Percentiles rank a stretch among this genome's conserved stretches.
Evolutionary conservation across 2,888 invertebrate genomes (phyloP).

Genomic region (Fissipunctia ypsillon): DNA sequence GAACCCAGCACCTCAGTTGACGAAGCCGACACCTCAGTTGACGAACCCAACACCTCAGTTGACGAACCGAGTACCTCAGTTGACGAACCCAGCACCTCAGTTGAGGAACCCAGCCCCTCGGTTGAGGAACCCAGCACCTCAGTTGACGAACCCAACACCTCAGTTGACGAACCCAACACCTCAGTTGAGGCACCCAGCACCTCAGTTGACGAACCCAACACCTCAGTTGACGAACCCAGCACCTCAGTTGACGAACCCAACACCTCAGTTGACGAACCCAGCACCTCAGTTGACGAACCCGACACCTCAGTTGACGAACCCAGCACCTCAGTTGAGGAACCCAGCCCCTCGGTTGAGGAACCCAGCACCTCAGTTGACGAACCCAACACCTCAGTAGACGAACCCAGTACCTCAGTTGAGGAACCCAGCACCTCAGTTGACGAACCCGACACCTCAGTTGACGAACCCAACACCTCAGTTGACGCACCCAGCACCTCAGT

Average conservation of each 20-base stretch:
- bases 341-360: constrained; percentile 25
- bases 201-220: too few relatives aligned
- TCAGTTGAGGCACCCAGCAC: constrained; percentile 25
- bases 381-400: too few relatives aligned
- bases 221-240: constrained; percentile 25
- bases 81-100: constrained; percentile 23
- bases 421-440: constrained; percentile 27
- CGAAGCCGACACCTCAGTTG: too few relatives aligned
- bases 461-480: constrained; percentile 27
- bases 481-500: constrained; percentile 25
- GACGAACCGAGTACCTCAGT: too few relatives aligned
- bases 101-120: constrained; percentile 24
- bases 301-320: constrained; percentile 27
- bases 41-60: constrained; percentile 23
- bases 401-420: too few relatives aligned
- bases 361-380: constrained; percentile 24
- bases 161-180: constrained; percentile 25
- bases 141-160: too few relatives aligned
- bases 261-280: constrained; percentile 27
- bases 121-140: constrained; percentile 26
- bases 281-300: too few relatives aligned
- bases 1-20: constrained; percentile 27
- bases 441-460: too few relatives aligned
- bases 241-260: constrained; percentile 25
- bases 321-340: constrained; percentile 26